These are phyloP conservation scores for Phaenicophaeus curvirostris DNA, from an alignment of 2,797 vertebrate genomes.

Conservation along the genomic window DNA sequence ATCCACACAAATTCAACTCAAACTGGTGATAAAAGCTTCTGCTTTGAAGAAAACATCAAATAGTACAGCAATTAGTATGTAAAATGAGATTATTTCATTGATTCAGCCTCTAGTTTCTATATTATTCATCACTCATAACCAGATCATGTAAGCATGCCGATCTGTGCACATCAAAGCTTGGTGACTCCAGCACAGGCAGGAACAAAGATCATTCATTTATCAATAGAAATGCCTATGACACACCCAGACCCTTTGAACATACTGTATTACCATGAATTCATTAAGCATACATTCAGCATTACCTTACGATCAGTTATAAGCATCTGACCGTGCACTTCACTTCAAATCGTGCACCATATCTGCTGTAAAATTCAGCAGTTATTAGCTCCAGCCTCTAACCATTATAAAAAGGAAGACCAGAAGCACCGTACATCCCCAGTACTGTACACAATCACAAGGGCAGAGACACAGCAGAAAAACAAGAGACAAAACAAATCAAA, in stretches of 20 bases:
- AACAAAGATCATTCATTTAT: neutral
- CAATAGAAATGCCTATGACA: neutral
- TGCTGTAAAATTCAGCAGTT: neutral
- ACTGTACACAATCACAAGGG: neutral
- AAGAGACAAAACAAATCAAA: neutral
- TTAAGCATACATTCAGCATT: neutral
- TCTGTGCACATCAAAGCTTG: neutral
- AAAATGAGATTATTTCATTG: constrained; percentile 28
- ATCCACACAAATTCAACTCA: constrained; percentile 13
- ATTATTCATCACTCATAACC: neutral
- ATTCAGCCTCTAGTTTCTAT: neutral
- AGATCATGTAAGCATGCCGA: neutral
- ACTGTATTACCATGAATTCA: fast-evolving
- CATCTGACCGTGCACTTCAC: neutral
- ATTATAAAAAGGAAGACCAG: neutral
- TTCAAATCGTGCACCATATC: neutral
- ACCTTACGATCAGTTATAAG: neutral
- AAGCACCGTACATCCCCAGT: neutral
- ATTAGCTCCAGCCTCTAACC: neutral
- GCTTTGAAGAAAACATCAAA: constrained; percentile 45
- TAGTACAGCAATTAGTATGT: constrained; percentile 4
- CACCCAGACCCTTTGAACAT: neutral
- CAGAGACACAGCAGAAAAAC: neutral
- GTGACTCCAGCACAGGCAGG: neutral
- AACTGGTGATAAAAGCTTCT: constrained; percentile 12